Evolutionary conservation across 2,797 vertebrate genomes (phyloP).

Genomic region (Danio aesculapii): DNA sequence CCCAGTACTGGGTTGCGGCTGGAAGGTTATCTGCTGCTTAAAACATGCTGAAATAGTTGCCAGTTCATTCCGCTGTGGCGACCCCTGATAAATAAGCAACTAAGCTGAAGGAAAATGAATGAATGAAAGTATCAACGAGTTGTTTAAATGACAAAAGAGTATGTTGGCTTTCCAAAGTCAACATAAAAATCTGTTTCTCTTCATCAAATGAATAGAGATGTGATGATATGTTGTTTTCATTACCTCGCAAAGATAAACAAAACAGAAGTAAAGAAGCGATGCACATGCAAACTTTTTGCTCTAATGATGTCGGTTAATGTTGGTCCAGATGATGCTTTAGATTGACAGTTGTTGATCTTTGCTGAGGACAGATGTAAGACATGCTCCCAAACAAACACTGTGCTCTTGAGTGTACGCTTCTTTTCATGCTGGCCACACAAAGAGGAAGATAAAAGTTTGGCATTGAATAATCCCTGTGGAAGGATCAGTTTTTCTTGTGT

Average conservation of each 20-base stretch:
- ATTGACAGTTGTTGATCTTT: slow-evolving; percentile 45
- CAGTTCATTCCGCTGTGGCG: no score
- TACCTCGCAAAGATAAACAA: slow-evolving; percentile 15
- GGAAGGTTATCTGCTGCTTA: no score
- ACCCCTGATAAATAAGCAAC: no score
- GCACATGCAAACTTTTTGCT: slow-evolving; percentile 16
- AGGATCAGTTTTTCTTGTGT: slow-evolving; percentile 20
- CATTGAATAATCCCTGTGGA: slow-evolving; percentile 32
- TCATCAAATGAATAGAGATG: background rate
- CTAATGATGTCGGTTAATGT: slow-evolving; percentile 15
- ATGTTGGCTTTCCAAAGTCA: no score
- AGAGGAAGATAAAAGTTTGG: slow-evolving; percentile 37
- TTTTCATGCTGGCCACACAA: slow-evolving; percentile 11
- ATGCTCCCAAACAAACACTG: slow-evolving; percentile 39
- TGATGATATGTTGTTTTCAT: background rate
- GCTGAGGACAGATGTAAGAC: slow-evolving; percentile 40
- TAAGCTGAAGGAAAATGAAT: no score
- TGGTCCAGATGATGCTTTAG: background rate
- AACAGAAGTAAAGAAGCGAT: background rate
- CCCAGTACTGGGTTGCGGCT: no score
- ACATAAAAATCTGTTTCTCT: background rate
- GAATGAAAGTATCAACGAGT: no score
- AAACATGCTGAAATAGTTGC: no score
- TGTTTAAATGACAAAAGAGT: no score
- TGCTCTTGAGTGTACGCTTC: slow-evolving; percentile 17